Base-by-base conservation (phyloP, 1,140 invertebrate species). In the Drosophila kohkoa region DNA sequence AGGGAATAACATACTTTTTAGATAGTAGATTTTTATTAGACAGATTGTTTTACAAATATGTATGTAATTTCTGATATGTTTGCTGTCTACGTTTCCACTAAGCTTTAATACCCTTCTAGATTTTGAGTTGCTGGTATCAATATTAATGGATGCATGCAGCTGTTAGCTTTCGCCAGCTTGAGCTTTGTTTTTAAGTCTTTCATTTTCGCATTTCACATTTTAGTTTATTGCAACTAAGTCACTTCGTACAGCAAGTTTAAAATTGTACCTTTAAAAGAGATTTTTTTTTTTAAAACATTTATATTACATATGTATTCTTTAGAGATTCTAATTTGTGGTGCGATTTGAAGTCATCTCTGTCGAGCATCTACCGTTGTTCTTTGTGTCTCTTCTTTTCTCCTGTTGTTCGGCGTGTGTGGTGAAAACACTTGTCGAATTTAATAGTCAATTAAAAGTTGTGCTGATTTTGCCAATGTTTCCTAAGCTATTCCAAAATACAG, bases 391-490 rank as follows among this genome's bases (percentile, higher is more conserved):
- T 13, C 35, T 49, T 32, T 63, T 35, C 7, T 64, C 5, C 20
- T 20, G 62, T 30, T 52, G 20, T 8, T 43, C 45, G 20, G 8
- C 11, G 32, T 28, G 48, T 64, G 49, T n/a, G 43, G 46, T 35
- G 46, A 35, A 6, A 16, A 49, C 46, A 25, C 41, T 7, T 45
- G 10, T 66, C 1, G 15, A 41, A 25, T 55, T 38, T 16, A 10
- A 30, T 7, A 6, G 2, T 38, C 15, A 16, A 49, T 20, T 49
- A 7, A 25, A 25, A 35, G 13, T 38, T 15, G 13, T n/a, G 6
- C 2, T 35, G 1, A 15, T 5, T 32, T 54, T 35, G 1, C 6
- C 1, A 13, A 88, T 88, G 79, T 82, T 81, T 67, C 81, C 78
- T 11, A 55, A 67, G 20, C 15, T 13, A 5, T 41, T 73, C 11